Evolutionary conservation across 30 jellyfish, hydroid and myxozoan genomes (phyloP).

Genomic region (Mastigias papua): DNA sequence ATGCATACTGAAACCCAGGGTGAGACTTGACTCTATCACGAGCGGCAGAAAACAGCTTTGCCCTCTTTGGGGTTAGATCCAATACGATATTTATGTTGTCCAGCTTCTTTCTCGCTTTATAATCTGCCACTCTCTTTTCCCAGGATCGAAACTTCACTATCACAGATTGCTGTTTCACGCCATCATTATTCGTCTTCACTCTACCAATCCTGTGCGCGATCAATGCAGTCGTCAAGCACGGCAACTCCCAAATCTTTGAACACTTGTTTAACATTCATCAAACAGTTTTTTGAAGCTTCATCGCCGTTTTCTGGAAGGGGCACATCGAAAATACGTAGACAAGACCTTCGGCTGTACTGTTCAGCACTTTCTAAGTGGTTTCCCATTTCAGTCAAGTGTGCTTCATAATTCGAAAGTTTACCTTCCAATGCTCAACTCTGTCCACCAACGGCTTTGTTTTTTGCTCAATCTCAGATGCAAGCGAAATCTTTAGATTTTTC

Average conservation of each 20-base stretch:
- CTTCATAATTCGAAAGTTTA: constrained; percentile 39
- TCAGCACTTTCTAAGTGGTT: constrained; percentile 40
- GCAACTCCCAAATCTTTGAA: constrained; percentile 40
- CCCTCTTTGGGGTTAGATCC: constrained; percentile 58
- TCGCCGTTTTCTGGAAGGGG: constrained; percentile 57
- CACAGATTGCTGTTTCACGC: constrained; percentile 49
- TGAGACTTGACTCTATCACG: constrained; percentile 62
- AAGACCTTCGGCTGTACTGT: constrained; percentile 65
- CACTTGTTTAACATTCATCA: constrained; percentile 27
- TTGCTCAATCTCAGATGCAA: constrained; percentile 49
- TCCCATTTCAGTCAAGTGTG: constrained; percentile 40
- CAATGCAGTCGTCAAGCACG: constrained; percentile 59
- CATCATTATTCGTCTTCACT: constrained; percentile 40
- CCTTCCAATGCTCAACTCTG: constrained; percentile 58
- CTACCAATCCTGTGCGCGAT: constrained; percentile 66
- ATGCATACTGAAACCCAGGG: constrained; percentile 48
- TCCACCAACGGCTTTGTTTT: constrained; percentile 30
- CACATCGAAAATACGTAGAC: constrained; percentile 51
- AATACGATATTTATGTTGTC: constrained; percentile 27
- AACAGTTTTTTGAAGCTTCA: constrained; percentile 49
- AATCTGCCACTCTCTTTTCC: constrained; percentile 60
- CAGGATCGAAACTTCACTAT: constrained; percentile 48
- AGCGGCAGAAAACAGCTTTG: constrained; percentile 49
- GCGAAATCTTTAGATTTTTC: constrained; percentile 42
- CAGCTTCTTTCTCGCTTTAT: constrained; percentile 51